phyloP scores from a whole-genome alignment of 1,140 invertebrate genomes.

The Pseudachorutes palmiensis region DNA sequence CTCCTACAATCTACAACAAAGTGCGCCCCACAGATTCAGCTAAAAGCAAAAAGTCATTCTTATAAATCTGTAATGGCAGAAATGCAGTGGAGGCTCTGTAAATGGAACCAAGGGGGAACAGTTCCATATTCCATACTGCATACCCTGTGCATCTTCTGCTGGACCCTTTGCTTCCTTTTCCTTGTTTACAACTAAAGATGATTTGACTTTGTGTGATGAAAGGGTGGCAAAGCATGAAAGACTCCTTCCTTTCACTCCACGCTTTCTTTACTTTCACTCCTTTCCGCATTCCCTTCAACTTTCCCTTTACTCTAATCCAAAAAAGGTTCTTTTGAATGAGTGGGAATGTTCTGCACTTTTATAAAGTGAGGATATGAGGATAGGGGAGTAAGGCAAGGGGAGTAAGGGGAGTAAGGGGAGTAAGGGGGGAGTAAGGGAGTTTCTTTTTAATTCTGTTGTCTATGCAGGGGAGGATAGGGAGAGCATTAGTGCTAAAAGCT shows the following conservation, averaged over 20 bases:
- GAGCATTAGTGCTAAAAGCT: slow-evolving; percentile 39
- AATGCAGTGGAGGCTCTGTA: too few relatives aligned
- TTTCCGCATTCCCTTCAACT: too few relatives aligned
- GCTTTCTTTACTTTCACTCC: too few relatives aligned
- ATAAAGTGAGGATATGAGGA: too few relatives aligned
- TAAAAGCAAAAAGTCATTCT: slow-evolving; percentile 8
- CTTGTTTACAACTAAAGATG: too few relatives aligned
- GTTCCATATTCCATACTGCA: neutral
- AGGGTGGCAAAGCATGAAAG: neutral
- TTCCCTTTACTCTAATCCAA: too few relatives aligned
- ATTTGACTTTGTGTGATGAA: too few relatives aligned
- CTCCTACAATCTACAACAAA: too few relatives aligned
- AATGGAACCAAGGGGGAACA: neutral
- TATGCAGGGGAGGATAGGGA: slow-evolving; percentile 14
- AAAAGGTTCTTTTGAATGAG: too few relatives aligned
- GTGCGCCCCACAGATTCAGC: neutral
- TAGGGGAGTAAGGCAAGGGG: too few relatives aligned
- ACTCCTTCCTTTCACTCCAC: neutral
- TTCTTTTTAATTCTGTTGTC: neutral
- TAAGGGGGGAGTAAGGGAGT: neutral
- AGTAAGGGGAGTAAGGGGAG: neutral
- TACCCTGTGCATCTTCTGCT: neutral
- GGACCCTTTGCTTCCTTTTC: neutral
- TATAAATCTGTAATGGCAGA: slow-evolving; percentile 5
- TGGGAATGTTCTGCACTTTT: too few relatives aligned